Base-by-base conservation (phyloP, 2,888 invertebrate species). In the Agrotis exclamationis region DNA sequence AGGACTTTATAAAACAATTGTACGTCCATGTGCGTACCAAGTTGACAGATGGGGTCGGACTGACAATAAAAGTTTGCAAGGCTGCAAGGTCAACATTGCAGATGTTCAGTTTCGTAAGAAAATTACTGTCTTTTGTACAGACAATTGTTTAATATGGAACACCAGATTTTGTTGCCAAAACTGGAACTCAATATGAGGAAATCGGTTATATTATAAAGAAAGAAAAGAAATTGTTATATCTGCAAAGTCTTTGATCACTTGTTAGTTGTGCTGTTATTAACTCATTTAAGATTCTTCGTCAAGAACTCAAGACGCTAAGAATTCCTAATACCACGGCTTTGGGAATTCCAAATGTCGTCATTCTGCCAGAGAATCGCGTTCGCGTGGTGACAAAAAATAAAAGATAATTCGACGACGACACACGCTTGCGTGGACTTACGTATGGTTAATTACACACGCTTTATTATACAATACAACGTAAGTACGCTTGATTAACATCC, bases 301-400 rank as follows among this genome's bases (percentile, higher is more conserved):
- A 50, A n/a, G n/a, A n/a, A n/a, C n/a, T n/a, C n/a, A n/a, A 74
- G 62, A 70, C 65, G 56, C 63, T 63, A 71, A 71, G 73, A 85
- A 79, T 77, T 75, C 75, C 28, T 70, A 79, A 76, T 65, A 79
- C 45, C 54, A 70, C 62, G 33, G 65, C 65, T 68, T 83, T 74
- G 86, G 85, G 60, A 85, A 86, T 81, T 67, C 85, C 86, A 53
- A 74, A 83, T 85, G 85, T 68, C 86, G 85, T 85, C 85, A 85
- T 79, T 51, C 66, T n/a, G 48, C 70, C 58, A 56, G 13, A 63
- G 45, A 63, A 73, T 68, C 28, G 54, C 39, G 74, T 51, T 70
- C 64, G 73, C 60, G 28, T 58, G 66, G 69, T 74, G 76, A 85
- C 78, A 85, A 85, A 86, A 86, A 80, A 66, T 33, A 51, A 24